Evolutionary conservation across 2,797 vertebrate genomes (phyloP).

Genomic region (Hippopotamyrus pictus): DNA sequence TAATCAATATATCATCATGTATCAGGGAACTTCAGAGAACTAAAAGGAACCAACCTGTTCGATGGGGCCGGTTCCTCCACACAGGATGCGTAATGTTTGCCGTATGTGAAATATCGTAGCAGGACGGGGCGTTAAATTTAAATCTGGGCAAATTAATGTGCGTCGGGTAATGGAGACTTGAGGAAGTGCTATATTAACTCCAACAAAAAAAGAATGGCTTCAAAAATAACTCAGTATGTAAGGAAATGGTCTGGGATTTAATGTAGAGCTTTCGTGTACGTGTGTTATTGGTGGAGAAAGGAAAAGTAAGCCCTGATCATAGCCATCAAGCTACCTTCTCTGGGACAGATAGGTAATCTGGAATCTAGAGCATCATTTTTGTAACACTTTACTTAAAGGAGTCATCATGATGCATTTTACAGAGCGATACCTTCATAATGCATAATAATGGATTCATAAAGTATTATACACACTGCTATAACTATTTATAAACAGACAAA

Average conservation of each 20-base stretch:
- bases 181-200: not conserved
- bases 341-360: not conserved
- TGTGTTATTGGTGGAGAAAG: not conserved
- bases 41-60: not conserved
- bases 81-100: not conserved
- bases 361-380: not conserved
- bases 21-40: slow-evolving; percentile 15
- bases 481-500: not conserved
- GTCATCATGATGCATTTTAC: not conserved
- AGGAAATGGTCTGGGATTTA: not conserved
- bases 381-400: not conserved
- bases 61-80: not conserved
- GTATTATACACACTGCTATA: not conserved
- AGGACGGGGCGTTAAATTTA: not conserved
- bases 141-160: not conserved
- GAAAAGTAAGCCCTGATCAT: not conserved
- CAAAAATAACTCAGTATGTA: not conserved
- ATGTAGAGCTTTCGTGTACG: not conserved
- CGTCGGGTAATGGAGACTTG: not conserved
- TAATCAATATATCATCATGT: slow-evolving; percentile 12
- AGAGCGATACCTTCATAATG: not conserved
- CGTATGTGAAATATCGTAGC: not conserved
- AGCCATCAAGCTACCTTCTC: not conserved
- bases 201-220: not conserved
- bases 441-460: not conserved